Evolutionary conservation across 2,113 vertebrate genomes (phyloP).

Genomic region (Microcebus griseorufus): DNA sequence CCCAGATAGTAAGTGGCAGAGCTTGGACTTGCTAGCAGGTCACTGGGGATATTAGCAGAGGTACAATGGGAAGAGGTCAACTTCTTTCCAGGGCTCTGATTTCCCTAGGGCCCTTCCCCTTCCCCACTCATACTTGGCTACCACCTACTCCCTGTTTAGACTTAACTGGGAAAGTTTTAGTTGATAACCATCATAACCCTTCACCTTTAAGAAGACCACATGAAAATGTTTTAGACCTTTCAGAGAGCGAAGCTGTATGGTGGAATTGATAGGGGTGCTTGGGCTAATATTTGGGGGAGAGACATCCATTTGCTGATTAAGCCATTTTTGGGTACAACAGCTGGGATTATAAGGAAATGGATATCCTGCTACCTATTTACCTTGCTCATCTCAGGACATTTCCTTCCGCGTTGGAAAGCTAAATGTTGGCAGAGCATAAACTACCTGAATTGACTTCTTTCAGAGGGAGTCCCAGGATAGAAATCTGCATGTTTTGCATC

Average conservation of each 20-base stretch:
- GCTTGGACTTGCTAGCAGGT: neutral
- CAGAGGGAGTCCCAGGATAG: neutral
- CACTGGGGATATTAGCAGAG: neutral
- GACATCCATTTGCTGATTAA: neutral
- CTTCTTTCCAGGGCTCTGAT: neutral
- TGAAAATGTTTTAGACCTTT: neutral
- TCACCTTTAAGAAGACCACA: constrained; percentile 26
- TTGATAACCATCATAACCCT: neutral
- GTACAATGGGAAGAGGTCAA: neutral
- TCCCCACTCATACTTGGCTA: neutral
- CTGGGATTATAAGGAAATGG: neutral
- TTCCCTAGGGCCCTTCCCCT: neutral
- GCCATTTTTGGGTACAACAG: neutral
- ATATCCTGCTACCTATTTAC: neutral
- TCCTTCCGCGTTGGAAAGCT: neutral
- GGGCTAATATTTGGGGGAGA: neutral
- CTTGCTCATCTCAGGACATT: neutral
- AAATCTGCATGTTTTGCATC: neutral
- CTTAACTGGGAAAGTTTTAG: neutral
- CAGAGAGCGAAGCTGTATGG: neutral
- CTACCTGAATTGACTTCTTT: neutral
- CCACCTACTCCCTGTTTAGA: neutral
- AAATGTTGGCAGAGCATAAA: neutral
- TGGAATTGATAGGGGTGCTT: neutral
- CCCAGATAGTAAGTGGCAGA: neutral